Base-by-base conservation (phyloP, 2,888 invertebrate species). In the Synergus gifuensis region DNA sequence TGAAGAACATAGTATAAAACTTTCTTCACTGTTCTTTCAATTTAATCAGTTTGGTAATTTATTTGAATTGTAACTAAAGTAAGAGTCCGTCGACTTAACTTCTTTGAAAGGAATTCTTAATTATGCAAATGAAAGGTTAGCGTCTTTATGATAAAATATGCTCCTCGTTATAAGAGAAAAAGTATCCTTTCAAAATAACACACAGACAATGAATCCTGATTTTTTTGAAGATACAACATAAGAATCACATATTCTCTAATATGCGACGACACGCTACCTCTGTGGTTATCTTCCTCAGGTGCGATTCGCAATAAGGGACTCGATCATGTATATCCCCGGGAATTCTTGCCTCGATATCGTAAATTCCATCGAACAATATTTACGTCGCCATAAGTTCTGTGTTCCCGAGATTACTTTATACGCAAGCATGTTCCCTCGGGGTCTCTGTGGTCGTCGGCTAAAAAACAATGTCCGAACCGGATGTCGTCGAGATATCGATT, bases 341-440 rank as follows among this genome's bases (percentile, higher is more conserved):
- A 73, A 73, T 73, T 73, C 73, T 54, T 54, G 73, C 36, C 73
- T 54, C 54, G 73, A 73, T 73, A 73, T 73, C 73, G 73, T 73
- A 73, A 73, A 73, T 73, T 49, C 54, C 28, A 73, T 73, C 73
- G 49, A 73, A 73, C 73, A 73, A 73, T 73, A 73, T 73, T 73
- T 73, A 73, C 73, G 49, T 49, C 73, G 54, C 73, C 73, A 73
- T 73, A 73, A 73, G 28, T 54, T 73, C 73, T 73, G 36, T 49
- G 54, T 73, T 73, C 73, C 28, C 49, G 11, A 73, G 73, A 73
- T 73, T 73, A 73, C 73, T 73, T 73, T 73, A 73, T 73, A 36
- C 73, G 49, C 73, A 28, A 28, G 36, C 73, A 73, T 54, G 18
- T 49, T 36, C 73, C 73, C 54, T 54, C 49, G n/a, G 73, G 54